phyloP scores from a whole-genome alignment of 2,797 vertebrate species.

The Botia kubotai region DNA sequence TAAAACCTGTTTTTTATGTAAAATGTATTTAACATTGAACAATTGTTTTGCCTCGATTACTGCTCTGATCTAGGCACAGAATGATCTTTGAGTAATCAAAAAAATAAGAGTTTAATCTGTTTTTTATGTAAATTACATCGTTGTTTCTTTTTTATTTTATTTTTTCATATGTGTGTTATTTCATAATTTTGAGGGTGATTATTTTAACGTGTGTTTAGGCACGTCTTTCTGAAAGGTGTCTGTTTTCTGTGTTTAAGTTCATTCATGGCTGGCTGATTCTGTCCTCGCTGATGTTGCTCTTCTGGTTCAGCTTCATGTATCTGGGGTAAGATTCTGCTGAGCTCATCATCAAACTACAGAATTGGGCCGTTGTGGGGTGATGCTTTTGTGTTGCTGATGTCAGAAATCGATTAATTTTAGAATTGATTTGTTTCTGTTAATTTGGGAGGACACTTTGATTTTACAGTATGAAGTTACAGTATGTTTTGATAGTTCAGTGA shows the following conservation, averaged over 20 bases:
- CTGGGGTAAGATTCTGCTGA: slow-evolving; percentile 83
- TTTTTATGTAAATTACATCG: no score
- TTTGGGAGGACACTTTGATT: not conserved
- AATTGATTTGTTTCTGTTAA: not conserved
- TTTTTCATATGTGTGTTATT: no score
- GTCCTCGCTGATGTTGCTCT: slow-evolving; percentile 94
- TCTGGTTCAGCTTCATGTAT: slow-evolving; percentile 95
- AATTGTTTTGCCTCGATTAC: no score
- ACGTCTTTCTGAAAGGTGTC: not conserved
- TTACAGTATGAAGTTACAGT: not conserved
- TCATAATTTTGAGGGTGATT: no score
- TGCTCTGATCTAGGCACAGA: no score
- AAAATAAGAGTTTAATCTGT: no score
- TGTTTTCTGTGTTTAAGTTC: slow-evolving; percentile 76
- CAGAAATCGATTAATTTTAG: not conserved
- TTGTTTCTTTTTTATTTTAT: no score
- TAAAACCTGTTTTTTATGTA: no score
- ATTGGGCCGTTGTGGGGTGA: not conserved
- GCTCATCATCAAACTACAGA: not conserved
- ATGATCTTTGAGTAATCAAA: no score
- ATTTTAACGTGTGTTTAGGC: no score
- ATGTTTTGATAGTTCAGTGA: not conserved
- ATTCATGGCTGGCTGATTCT: slow-evolving; percentile 97
- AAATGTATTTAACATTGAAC: no score
- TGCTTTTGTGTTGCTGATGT: not conserved